phyloP scores from a whole-genome alignment of 2,888 invertebrate genomes.

The Cordilura impudica region DNA sequence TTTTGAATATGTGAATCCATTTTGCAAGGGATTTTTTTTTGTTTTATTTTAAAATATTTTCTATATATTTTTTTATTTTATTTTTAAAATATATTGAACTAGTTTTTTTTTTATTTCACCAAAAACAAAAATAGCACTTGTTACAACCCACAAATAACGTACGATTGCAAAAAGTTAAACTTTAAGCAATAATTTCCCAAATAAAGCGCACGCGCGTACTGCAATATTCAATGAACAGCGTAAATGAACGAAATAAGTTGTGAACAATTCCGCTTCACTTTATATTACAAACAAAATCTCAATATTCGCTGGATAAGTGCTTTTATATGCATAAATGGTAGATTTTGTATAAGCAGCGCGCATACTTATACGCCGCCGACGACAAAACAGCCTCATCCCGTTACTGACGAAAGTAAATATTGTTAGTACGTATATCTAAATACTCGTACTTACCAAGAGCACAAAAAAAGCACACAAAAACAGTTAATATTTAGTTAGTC shows the following conservation, averaged over 20 bases:
- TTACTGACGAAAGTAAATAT: constrained; percentile 1
- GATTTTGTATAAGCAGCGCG: constrained; percentile 27
- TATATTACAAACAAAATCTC: constrained; percentile 48
- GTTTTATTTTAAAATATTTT: background rate
- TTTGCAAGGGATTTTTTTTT: constrained; percentile 10
- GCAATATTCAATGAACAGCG: constrained; percentile 20
- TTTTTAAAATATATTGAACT: background rate
- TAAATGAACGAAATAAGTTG: constrained; percentile 26
- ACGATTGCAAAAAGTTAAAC: background rate
- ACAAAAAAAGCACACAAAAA: background rate
- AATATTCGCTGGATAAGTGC: constrained; percentile 34
- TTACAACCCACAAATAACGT: background rate
- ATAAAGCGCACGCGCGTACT: constrained; percentile 49
- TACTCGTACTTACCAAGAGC: background rate
- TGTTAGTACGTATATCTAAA: background rate
- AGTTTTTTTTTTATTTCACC: background rate
- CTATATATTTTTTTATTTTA: background rate
- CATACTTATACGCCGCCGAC: constrained; percentile 35
- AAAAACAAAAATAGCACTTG: background rate
- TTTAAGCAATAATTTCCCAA: constrained; percentile 21
- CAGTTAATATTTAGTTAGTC: background rate
- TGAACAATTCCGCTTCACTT: constrained; percentile 49
- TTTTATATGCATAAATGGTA: constrained; percentile 50
- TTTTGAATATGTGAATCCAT: constrained; percentile 58
- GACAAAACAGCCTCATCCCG: constrained; percentile 31